Base-by-base conservation (phyloP, 1,140 invertebrate species). In the Drosophila orosa region DNA sequence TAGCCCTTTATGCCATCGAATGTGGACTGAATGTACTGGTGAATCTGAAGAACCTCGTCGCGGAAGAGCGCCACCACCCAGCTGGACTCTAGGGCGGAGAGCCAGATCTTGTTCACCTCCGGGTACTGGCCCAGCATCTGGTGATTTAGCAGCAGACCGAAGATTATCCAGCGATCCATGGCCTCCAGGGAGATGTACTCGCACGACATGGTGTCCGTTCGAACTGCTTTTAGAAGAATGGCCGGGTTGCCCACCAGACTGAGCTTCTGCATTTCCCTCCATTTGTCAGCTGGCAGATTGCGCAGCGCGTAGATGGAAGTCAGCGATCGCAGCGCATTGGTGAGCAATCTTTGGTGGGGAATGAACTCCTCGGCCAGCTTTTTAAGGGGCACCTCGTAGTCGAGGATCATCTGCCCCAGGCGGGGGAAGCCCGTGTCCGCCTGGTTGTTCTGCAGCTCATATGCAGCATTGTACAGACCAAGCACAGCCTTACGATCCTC, bases 401-500 rank as follows among this genome's bases (percentile, higher is more conserved):
- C 99, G 80, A 99, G 95, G 59, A 99, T 99, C 96, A 99, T 96
- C 93, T 99, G 97, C 0, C 98, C 98, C 27, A 99, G 93, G 19
- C 98, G 94, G 12, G 98, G 98, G 93, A 99, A 99, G 82, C 97
- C 98, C 1, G 95, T 94, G 92, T 99, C 98, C 40, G 96, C 95
- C 85, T 97, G 96, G 82, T 95, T 97, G 91, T 99, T 95, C 17
- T 98, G 95, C 94, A 99, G 96, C 94, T 99, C 99, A 93, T 99
- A 97, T 9, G 98, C 98, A 45, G 97, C 97, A 93, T 99, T 99
- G 90, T 98, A 99, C 3, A 99, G 94, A 1, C 98, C 98, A 19
- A 99, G 92, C 8, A 99, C 98, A 9, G 98, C 97, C 93, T 99
- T 99, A 42, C 99, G 94, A 93, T 99, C 99, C 92, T 99, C 98